phyloP scores from a whole-genome alignment of 2,797 vertebrate genomes.

The Mionectes olivaceus region DNA sequence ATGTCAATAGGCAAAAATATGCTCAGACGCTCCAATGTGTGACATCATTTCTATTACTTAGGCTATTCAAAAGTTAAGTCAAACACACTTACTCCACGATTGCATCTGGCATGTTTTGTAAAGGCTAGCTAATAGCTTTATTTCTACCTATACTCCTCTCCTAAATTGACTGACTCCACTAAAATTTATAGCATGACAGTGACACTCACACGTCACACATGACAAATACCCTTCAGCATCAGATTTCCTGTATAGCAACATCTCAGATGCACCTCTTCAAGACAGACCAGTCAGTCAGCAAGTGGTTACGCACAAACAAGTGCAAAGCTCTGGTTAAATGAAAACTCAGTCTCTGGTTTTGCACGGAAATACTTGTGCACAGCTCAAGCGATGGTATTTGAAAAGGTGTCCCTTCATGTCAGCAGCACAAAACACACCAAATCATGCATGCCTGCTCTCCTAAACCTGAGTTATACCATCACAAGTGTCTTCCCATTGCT shows the following conservation, averaged over 20 bases:
- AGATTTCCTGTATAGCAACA: background rate
- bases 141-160: background rate
- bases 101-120: background rate
- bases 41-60: background rate
- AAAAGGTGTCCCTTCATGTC: background rate
- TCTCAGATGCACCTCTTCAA: background rate
- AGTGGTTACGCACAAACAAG: background rate
- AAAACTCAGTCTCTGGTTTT: background rate
- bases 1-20: background rate
- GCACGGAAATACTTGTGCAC: background rate
- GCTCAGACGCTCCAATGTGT: background rate
- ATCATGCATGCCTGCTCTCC: background rate
- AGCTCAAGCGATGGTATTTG: background rate
- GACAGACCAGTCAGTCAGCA: background rate
- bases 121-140: background rate
- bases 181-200: background rate
- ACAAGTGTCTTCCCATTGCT: background rate
- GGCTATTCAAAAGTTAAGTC: background rate
- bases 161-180: background rate
- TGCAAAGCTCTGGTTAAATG: background rate
- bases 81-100: background rate
- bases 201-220: background rate
- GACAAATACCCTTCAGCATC: background rate
- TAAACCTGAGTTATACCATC: conserved; percentile 7
- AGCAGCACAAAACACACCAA: background rate